Evolutionary conservation across 2,888 invertebrate genomes (phyloP), one percentile per base, ranked within the genome.

Genomic region (Cantharis rustica): DNA sequence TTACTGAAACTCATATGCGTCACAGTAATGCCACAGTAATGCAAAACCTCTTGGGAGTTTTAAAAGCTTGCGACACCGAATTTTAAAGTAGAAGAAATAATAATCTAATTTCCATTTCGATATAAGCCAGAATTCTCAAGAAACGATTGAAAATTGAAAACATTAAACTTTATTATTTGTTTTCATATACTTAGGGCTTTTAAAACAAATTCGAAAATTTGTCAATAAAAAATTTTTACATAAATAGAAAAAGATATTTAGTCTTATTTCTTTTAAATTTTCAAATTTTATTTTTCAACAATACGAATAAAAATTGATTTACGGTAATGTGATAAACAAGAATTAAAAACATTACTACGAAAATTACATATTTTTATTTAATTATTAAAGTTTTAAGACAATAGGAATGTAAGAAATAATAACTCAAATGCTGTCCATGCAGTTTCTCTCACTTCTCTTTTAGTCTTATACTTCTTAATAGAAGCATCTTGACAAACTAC

Each of bases 21-120:
- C 62, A 74, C 78, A 76, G 79, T 80, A 81, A 80, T 81, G 76
- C 79, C 62, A 74, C 78, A 76, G 79, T 80, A 81, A 80, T 81
- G 76, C 77, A 77, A 78, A 80, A 80, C 17, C 82, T 77, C 80
- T 17, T n/a, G 82, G 80, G 82, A 80, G 73, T 81, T 80, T 81
- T 81, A 81, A 82, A 81, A 82, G 82, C 80, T 79, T 80, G 79
- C 80, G 80, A 81, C 79, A 72, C 77, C 73, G 78, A 80, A 80
- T 79, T 80, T 80, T 77, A 78, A 79, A 79, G 79, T 82, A 81
- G 80, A 76, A 80, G 81, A 82, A 81, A 81, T 81, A 82, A 82
- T 81, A 81, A 81, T 78, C 81, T 82, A 81, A 82, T 82, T 82
- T 81, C 80, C 78, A 81, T 81, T 80, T 80, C 80, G 78, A 81